Evolutionary conservation across 2,113 vertebrate species (phyloP).

Genomic region (Pao palembangensis): DNA sequence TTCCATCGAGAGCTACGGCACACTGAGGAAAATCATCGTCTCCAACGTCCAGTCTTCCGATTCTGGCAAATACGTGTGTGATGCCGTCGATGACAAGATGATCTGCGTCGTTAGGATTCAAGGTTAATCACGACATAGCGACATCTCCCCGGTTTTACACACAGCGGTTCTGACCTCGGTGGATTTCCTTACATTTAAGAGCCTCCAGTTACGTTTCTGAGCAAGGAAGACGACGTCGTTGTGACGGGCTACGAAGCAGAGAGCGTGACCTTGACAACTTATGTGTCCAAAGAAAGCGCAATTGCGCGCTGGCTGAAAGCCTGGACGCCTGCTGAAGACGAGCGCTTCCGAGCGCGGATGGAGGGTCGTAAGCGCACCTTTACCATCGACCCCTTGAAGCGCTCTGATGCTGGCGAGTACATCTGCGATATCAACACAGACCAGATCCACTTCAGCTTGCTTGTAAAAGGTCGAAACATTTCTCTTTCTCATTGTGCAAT

Average conservation of each 20-base stretch:
- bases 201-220: conserved; percentile 71
- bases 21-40: conserved; percentile 72
- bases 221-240: conserved; percentile 76
- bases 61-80: conserved; percentile 76
- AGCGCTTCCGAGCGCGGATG: conserved; percentile 66
- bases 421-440: conserved; percentile 78
- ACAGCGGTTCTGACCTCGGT: neutral
- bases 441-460: conserved; percentile 77
- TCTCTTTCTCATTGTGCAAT: neutral
- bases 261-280: conserved; percentile 75
- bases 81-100: conserved; percentile 73
- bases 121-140: conserved; percentile 58
- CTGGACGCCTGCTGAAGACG: conserved; percentile 65
- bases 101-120: conserved; percentile 64
- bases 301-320: conserved; percentile 78
- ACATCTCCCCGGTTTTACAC: neutral
- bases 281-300: conserved; percentile 71
- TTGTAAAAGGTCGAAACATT: conserved; percentile 76
- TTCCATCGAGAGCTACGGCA: conserved; percentile 67
- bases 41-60: conserved; percentile 62
- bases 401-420: conserved; percentile 79
- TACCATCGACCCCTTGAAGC: conserved; percentile 74
- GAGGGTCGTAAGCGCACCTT: conserved; percentile 73
- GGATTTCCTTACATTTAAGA: conserved; percentile 45
- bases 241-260: conserved; percentile 77